phyloP scores from a whole-genome alignment of 2,797 vertebrate genomes.

The Oreochromis mossambicus region DNA sequence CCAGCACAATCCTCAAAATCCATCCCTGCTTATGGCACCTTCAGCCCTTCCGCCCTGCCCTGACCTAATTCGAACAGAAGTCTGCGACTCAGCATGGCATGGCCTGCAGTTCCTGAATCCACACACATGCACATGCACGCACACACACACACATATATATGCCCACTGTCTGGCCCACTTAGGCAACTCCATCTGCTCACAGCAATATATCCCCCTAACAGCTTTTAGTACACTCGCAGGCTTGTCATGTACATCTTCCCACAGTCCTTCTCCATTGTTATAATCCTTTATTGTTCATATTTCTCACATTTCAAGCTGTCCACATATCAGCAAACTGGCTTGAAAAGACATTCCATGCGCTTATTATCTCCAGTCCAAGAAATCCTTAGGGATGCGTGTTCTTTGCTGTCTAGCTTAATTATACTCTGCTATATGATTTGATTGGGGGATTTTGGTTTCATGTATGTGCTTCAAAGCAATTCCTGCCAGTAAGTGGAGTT shows the following conservation, averaged over 20 bases:
- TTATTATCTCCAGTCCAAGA: slow-evolving; percentile 23
- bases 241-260: slow-evolving; percentile 36
- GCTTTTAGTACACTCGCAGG: slow-evolving; percentile 13
- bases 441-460: background rate
- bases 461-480: background rate
- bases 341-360: background rate
- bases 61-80: slow-evolving; percentile 70
- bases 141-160: background rate
- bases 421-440: background rate
- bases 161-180: slow-evolving; percentile 50
- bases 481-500: background rate
- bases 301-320: slow-evolving; percentile 13
- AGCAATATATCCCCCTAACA: slow-evolving; percentile 19
- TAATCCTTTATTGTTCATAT: slow-evolving; percentile 13
- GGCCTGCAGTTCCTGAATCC: slow-evolving; percentile 46
- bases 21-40: slow-evolving; percentile 45
- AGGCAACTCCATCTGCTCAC: slow-evolving; percentile 55
- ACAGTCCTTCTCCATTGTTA: slow-evolving; percentile 20
- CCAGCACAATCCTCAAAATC: slow-evolving; percentile 32
- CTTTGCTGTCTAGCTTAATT: slow-evolving; percentile 16
- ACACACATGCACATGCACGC: background rate
- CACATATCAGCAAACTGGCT: slow-evolving; percentile 9
- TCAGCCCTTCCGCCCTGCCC: slow-evolving; percentile 57
- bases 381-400: background rate
- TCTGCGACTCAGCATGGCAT: slow-evolving; percentile 50